Evolutionary conservation across 2,113 vertebrate genomes (phyloP), one percentile per base, ranked within the genome.

Genomic region (Argyrosomus japonicus): DNA sequence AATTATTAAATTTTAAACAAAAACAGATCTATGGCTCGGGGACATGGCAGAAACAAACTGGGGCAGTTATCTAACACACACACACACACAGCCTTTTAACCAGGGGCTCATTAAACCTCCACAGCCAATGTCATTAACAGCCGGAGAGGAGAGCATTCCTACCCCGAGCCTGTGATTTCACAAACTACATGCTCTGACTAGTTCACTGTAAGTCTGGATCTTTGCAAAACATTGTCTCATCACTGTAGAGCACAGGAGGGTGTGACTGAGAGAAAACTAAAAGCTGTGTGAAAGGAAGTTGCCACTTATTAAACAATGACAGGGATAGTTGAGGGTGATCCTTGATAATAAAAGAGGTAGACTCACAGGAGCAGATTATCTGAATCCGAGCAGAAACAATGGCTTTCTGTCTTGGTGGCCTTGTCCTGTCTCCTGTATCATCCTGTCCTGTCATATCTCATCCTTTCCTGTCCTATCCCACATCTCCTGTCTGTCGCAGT

Each of bases 31-130:
- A 21, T 75, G 29, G 79, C 90, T 74, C 19, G 32, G 53, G 79
- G 91, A 65, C 65, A 50, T 40, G 86, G 88, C 85, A 58, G 47
- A 77, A 56, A 85, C 64, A 89, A 92, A 90, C 81, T 89, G 43
- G 93, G 89, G 10, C 87, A 68, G 82, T 91, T 87, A 91, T 87
- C 82, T 82, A 91, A 93, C 77, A 83, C 63, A 29, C 51, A 54
- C 32, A 32, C 29, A 32, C 29, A 32, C 29, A 6, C 36, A 78
- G 74, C 73, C 45, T 86, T 81, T 92, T 71, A 74, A 81, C 21
- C 56, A 51, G 71, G 53, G 54, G 43, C 75, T 82, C 68, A 80
- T 80, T 85, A 62, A 86, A 67, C 32, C 51, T 86, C 62, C 32
- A 56, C 75, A 67, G 70, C 43, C 73, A 77, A 27, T 71, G 50